Evolutionary conservation across 2,113 vertebrate species (phyloP).

Genomic region (Calyptommatus sinebrachiatus): DNA sequence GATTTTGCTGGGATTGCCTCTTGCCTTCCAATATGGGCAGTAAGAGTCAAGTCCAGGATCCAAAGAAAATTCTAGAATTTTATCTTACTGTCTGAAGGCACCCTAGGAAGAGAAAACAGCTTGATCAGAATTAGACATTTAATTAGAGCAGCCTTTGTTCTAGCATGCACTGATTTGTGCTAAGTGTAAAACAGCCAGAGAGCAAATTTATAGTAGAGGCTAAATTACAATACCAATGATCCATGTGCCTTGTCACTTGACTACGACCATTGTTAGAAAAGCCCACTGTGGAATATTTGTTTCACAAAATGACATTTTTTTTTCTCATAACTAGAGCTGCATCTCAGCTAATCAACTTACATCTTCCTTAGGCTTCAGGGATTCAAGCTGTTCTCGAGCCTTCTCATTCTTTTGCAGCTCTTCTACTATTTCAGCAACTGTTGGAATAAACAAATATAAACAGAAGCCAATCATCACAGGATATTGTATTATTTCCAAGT

Average conservation of each 20-base stretch:
- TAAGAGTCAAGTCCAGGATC: too few species aligned
- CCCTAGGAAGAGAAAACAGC: neutral
- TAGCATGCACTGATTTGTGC: too few species aligned
- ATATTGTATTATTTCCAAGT: neutral
- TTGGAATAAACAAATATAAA: constrained; percentile 52
- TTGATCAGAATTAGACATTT: neutral
- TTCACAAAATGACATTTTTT: neutral
- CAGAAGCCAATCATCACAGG: neutral
- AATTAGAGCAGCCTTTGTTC: neutral
- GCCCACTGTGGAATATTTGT: neutral
- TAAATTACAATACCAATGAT: too few species aligned
- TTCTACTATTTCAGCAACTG: constrained; percentile 87
- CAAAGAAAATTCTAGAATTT: too few species aligned
- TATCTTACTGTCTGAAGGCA: too few species aligned
- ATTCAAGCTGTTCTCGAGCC: constrained; percentile 75
- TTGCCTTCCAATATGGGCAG: too few species aligned
- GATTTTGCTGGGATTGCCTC: too few species aligned
- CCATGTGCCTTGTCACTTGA: neutral
- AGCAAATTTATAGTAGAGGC: too few species aligned
- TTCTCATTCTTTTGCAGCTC: constrained; percentile 89
- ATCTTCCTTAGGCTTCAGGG: constrained; percentile 52
- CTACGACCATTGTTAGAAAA: neutral
- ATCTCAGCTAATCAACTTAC: constrained; percentile 31
- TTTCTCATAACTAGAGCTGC: neutral
- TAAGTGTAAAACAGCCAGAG: too few species aligned